Evolutionary conservation across 2,797 vertebrate genomes (phyloP), one percentile per base, ranked within the genome.

Genomic region (Lophius americanus): DNA sequence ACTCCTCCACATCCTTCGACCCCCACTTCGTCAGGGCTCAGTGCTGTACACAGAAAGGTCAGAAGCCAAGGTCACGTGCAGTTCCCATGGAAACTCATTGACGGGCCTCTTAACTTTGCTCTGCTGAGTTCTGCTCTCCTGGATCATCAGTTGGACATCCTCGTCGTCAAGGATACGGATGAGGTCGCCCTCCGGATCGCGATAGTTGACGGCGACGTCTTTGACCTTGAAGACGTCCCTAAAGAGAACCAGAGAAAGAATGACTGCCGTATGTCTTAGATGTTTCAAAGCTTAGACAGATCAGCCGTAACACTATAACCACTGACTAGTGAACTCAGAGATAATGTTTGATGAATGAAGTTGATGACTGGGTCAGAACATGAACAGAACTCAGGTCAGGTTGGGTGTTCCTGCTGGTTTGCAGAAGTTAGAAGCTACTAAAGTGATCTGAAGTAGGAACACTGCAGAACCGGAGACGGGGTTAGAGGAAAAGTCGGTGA

Each of bases 51-150:
- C 93, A 0, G 81, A 85, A 23, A 96, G 76, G 79, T 98, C 91
- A 5, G 94, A 93, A 67, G 85, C 53, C 75, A 91, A 74, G 54
- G 95, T 96, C 65, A 97, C 77, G 0, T 96, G 90, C 63, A 99
- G 79, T 73, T 96, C 94, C 97, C 97, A 99, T 1, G 93, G 86
- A 70, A 95, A 98, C 87, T 94, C 93, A 85, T 94, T 95, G 75
- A 92, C 78, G 0, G 93, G 93, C 12, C 92, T 87, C 32, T 87
- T 89, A 72, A 89, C 77, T 37, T 72, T 67, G n/a, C 44, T 73
- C 53, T 71, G 59, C 7, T 80, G 89, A 39, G 33, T 23, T 42
- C 67, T 90, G 84, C 94, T 88, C 87, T 94, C 93, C 56, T 12
- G 64, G 72, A 96, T 92, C 96, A 99, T 98, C 81, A 98, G 92